Evolutionary conservation across 2,888 invertebrate species (phyloP).

Genomic region (Branchellion lobata): DNA sequence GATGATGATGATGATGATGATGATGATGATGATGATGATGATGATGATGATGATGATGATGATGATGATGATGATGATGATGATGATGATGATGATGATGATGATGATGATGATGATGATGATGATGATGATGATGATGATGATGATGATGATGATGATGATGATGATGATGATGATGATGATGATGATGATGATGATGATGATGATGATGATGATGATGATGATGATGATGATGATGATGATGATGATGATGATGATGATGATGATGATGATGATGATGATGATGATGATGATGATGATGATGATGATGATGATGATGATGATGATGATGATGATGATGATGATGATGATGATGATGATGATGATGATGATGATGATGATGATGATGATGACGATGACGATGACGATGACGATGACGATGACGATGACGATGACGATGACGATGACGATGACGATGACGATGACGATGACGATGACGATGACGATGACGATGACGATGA

Average conservation of each 20-base stretch:
- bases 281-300: neutral
- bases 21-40: neutral
- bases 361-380: neutral
- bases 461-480: neutral
- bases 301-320: neutral
- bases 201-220: neutral
- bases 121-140: neutral
- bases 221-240: neutral
- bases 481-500: constrained; percentile 12
- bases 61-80: neutral
- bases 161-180: neutral
- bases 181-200: neutral
- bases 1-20: constrained; percentile 8
- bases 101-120: neutral
- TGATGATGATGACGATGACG: constrained; percentile 15
- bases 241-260: neutral
- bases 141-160: neutral
- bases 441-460: constrained; percentile 6
- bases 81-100: neutral
- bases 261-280: neutral
- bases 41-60: neutral
- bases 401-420: constrained; percentile 20
- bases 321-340: neutral
- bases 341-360: constrained; percentile 6
- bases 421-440: neutral